A percentile compares a stretch with the other conserved stretches of the same genome.
Conservation (phyloP, 35 echinoderm and acorn worm species). For the Nesometra sesokonis region DNA sequence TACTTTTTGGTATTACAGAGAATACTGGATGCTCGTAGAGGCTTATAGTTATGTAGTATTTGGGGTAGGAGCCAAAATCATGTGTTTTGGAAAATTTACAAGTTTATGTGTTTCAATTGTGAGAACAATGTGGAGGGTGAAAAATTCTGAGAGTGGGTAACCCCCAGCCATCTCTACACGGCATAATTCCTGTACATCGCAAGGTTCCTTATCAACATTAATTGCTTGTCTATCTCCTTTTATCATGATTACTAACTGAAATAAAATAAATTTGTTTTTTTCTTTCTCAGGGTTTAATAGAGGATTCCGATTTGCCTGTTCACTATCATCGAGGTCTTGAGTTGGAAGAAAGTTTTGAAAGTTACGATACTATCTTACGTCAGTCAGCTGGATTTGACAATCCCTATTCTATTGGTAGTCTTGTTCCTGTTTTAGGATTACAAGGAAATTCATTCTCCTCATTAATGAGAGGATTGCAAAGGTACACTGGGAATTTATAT, state of each 20-base stretch:
- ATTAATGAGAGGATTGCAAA: slow-evolving; percentile 67
- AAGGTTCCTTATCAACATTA: too few relatives aligned
- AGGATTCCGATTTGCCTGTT: slow-evolving; percentile 59
- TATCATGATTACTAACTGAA: neutral
- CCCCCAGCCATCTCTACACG: too few relatives aligned
- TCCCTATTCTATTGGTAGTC: slow-evolving; percentile 37
- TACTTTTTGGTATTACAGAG: too few relatives aligned
- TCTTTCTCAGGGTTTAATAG: slow-evolving; percentile 52
- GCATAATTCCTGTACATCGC: too few relatives aligned
- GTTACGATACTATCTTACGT: slow-evolving; percentile 55
- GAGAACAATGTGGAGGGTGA: too few relatives aligned
- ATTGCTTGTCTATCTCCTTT: too few relatives aligned
- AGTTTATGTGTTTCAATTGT: too few relatives aligned
- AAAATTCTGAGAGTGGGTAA: too few relatives aligned
- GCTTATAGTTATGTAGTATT: too few relatives aligned
- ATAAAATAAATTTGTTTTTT: neutral
- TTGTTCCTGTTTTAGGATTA: slow-evolving; percentile 32
- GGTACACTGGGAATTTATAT: slow-evolving; percentile 22
- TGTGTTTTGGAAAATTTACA: too few relatives aligned
- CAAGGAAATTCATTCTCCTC: slow-evolving; percentile 39
- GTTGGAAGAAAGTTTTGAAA: slow-evolving; percentile 44
- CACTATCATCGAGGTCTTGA: slow-evolving; percentile 46
- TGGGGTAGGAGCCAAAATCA: too few relatives aligned
- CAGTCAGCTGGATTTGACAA: slow-evolving; percentile 84
- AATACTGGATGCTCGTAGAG: too few relatives aligned